Base-by-base conservation (phyloP, 2,113 vertebrate species). In the Todiramphus saurophagus region DNA sequence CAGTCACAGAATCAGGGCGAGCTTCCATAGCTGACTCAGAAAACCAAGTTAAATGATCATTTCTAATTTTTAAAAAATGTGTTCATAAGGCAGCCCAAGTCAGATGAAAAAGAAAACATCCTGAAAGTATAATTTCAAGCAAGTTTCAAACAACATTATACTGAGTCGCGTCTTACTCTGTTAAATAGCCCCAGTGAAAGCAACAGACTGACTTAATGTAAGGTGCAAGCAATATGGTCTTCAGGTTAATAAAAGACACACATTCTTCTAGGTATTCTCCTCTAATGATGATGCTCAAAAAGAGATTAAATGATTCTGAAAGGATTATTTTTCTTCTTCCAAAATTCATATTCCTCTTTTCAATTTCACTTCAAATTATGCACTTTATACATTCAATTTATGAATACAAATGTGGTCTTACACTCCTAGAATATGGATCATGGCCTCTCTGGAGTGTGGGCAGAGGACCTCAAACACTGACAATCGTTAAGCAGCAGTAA, bases 161-260 rank as follows among this genome's bases (percentile, higher is more conserved):
- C 28, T 77, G n/a, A 68, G 23, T 88, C 0, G 0, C 2, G 4
- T 48, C 11, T 77, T 33, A 41, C 19, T 78, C 8, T 69, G 53
- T 85, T 50, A 89, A 73, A 92, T 11, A 86, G 31, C 27, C 56
- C 56, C 18, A 67, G 19, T 56, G 55, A 92, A 90, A 86, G 55
- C 30, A 92, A 62, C 3, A 50, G 31, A n/a, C 53, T 91, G 11
- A 90, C 39, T 84, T 48, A 83, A 79, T 48, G 44, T 44, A 85
- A 83, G 25, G 51, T 37, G 55, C 35, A 94, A 93, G 60, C 16
- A 87, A 50, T 30, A 69, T 6, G 12, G 37, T 83, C 72, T 92
- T 76, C 55, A 74, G n/a, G 43, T 83, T 89, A 93, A 95, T 77
- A 90, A 94, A 90, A 85, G 31, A 69, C 58, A 85, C 4, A 16